Evolutionary conservation across 2,797 vertebrate genomes (phyloP), one percentile per base, ranked within the genome.

Genomic region (Rhincodon typus): DNA sequence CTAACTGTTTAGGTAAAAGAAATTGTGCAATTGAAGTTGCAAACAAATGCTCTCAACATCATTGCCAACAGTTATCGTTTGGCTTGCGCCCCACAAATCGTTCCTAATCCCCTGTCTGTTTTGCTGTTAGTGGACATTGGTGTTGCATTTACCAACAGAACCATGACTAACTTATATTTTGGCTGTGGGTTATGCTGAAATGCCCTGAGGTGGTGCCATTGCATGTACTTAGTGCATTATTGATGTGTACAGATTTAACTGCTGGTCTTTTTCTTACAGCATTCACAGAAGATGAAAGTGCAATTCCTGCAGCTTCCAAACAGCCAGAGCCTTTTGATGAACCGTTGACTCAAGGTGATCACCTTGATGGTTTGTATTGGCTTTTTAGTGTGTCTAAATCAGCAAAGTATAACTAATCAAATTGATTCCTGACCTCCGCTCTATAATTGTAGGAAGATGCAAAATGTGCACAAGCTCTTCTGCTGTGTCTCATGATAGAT

Each of bases 311-410:
- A 96, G 97, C 97, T 96, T 97, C 97, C 97, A 98, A 98, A 97
- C 98, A 98, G 84, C 97, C 97, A 97, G 98, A 97, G 96, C 97
- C 99, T 97, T 98, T 98, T 95, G 97, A 98, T 97, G 98, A 99
- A 97, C 98, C 99, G 96, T 96, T 98, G 96, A 98, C 98, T 97
- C 97, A 98, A 97, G 98, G 99, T 96, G 98, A 97, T 97, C 98
- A 98, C 96, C 98, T 98, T 77, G 96, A 97, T 97, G 98, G 99
- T 99, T 98, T 99, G 98, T 77, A 57, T 57, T 91, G 88, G 1
- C 17, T 77, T 46, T 53, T 95, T 77, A 62, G 12, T 77, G 72
- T 53, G 30, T 53, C 3, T 72, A 30, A 15, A n/a, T 95, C 30
- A 17, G 42, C 53, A 27, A 23, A 74, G 7, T 67, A 34, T 94